Conservation (phyloP, 2,888 invertebrate species). For the Philhelius pedissequus region DNA sequence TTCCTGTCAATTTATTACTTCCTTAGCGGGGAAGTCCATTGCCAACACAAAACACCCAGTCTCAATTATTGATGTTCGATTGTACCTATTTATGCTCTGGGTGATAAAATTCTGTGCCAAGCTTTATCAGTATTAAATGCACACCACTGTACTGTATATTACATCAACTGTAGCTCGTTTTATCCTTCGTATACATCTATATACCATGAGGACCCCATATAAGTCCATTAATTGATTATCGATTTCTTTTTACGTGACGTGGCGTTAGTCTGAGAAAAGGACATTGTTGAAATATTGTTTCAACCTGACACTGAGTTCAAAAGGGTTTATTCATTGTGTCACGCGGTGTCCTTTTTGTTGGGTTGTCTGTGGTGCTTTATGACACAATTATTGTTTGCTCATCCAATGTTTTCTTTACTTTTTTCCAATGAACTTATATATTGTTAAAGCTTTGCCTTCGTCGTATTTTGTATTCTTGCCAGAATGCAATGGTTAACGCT, state of each 20-base stretch:
- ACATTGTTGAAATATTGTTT: neutral
- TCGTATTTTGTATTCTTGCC: neutral
- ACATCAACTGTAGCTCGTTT: neutral
- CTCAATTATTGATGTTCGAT: neutral
- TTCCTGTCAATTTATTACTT: constrained; percentile 2
- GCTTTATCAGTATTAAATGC: neutral
- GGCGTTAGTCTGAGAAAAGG: neutral
- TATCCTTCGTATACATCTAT: neutral
- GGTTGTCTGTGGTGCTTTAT: neutral
- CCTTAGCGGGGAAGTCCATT: neutral
- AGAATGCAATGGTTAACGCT: too few species aligned
- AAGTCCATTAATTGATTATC: constrained; percentile 53
- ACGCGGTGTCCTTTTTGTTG: constrained; percentile 30
- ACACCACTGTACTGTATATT: neutral
- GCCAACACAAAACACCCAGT: neutral
- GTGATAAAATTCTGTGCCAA: neutral
- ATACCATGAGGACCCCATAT: constrained; percentile 1
- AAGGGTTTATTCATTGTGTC: constrained; percentile 31
- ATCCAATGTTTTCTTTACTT: neutral
- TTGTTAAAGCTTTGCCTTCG: neutral
- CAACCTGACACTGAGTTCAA: neutral
- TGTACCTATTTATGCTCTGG: neutral
- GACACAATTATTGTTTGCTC: constrained; percentile 3
- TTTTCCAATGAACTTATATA: neutral
- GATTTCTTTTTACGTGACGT: constrained; percentile 16